These are phyloP conservation scores for Drosophila virilis DNA, from an alignment of 1,140 invertebrate genomes.

Conservation along the genomic window DNA sequence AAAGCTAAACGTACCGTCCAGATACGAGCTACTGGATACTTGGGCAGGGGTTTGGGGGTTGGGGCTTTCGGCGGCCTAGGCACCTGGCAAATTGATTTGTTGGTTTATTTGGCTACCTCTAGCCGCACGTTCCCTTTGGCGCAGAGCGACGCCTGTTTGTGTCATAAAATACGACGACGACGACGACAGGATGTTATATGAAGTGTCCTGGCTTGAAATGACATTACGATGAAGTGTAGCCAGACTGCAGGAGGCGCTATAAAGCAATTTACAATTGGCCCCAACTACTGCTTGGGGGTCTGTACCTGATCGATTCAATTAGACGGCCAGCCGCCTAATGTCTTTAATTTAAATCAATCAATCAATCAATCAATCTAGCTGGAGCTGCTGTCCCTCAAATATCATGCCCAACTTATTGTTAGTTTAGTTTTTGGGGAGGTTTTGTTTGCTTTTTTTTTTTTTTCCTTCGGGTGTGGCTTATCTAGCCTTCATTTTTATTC, in stretches of 20 bases:
- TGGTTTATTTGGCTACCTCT: slow-evolving; percentile 69
- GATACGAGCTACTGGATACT: slow-evolving; percentile 21
- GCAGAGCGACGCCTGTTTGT: slow-evolving; percentile 73
- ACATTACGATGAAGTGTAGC: slow-evolving; percentile 80
- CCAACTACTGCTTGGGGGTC: background rate
- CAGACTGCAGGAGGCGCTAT: slow-evolving; percentile 63
- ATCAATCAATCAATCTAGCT: slow-evolving; percentile 62
- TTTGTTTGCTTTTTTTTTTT: slow-evolving; percentile 25
- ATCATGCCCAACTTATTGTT: slow-evolving; percentile 33
- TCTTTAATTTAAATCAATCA: slow-evolving; percentile 83
- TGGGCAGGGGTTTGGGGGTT: slow-evolving; percentile 3
- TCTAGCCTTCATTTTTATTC: slow-evolving; percentile 52
- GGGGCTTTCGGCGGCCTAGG: slow-evolving; percentile 46
- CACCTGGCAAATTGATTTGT: slow-evolving; percentile 82
- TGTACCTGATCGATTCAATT: slow-evolving; percentile 74
- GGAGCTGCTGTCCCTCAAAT: slow-evolving; percentile 31
- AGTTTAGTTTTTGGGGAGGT: slow-evolving; percentile 50
- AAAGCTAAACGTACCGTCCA: slow-evolving; percentile 73
- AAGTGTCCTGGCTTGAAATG: slow-evolving; percentile 74
- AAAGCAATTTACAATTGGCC: slow-evolving; percentile 79
- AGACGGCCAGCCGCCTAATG: slow-evolving; percentile 68
- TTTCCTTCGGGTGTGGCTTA: slow-evolving; percentile 26
- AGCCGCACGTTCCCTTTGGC: slow-evolving; percentile 33
- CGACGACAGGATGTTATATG: slow-evolving; percentile 68
- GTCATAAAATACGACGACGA: slow-evolving; percentile 78